Base-by-base conservation (phyloP, 2,113 vertebrate species). In the Neodon shergylaensis region DNA sequence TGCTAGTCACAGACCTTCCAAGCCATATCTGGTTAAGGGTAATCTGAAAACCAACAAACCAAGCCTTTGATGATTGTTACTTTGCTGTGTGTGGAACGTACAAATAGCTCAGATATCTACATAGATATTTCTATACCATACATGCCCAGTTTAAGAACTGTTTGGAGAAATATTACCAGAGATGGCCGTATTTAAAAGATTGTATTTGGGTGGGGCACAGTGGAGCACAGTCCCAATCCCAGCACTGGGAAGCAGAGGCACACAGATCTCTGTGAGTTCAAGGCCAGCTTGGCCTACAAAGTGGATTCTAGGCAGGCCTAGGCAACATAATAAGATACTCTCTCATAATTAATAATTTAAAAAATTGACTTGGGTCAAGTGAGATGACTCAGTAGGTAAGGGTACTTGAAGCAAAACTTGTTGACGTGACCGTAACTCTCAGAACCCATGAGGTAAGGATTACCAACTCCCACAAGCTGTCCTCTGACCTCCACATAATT, bases 21-120 rank as follows among this genome's bases (percentile, higher is more conserved):
- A 94, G 88, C 11, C 47, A 3, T 42, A 39, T 91, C 33, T 82
- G 52, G 31, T 33, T 54, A 83, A 74, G 92, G 44, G 72, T 61
- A 85, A 88, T 44, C 74, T 90, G 47, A 87, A 68, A 70, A 36
- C 36, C 31, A 61, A 28, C 13, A 36, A 61, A 42, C 0, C 21
- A 70, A 84, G 88, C 44, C 11, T 65, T 89, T 61, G 36, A 82
- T 86, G 52, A 88, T 90, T 63, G 94, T 88, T 52, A 54, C 21
- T 94, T 92, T 92, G 47, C 39, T 84, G 16, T 84, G 28, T 90
- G 85, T 91, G 42, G 90, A 88, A 72, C 78, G 70, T 72, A 94
- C 79, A 83, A 96, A 83, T 70, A 73, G 74, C 90, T 96, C 79
- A 87, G 31, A 74, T 95, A 82, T 79, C 66, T 88, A 58, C 17